phyloP scores from a whole-genome alignment of 2,113 vertebrate species.

The Anthoscopus minutus region DNA sequence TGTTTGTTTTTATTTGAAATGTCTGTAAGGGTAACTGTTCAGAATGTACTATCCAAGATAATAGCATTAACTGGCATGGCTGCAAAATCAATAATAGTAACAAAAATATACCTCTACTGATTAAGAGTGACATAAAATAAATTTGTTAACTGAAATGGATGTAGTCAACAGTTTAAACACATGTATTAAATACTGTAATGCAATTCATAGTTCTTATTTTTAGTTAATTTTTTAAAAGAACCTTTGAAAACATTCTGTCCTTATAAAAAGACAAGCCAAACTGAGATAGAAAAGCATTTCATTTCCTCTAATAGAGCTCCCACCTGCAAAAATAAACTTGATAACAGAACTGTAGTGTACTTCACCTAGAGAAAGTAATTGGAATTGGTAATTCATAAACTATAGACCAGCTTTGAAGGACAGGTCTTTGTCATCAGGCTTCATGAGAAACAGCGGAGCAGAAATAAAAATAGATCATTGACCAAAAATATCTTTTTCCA shows the following conservation, averaged over 20 bases:
- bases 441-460: conserved; percentile 66
- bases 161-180: conserved; percentile 37
- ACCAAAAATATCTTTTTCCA: conserved; percentile 73
- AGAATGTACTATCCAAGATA: conserved; percentile 58
- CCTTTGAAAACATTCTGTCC: conserved; percentile 11
- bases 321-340: background rate
- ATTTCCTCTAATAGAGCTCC: background rate
- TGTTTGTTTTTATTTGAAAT: conserved; percentile 75
- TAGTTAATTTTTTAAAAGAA: background rate
- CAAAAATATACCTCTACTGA: conserved; percentile 66
- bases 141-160: conserved; percentile 66
- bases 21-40: conserved; percentile 62
- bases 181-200: conserved; percentile 27
- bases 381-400: conserved; percentile 69
- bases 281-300: background rate
- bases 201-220: conserved; percentile 23
- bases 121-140: conserved; percentile 69
- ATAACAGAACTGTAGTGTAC: background rate
- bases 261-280: background rate
- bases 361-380: conserved; percentile 55
- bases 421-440: conserved; percentile 69
- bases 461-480: conserved; percentile 76
- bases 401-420: conserved; percentile 64
- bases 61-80: conserved; percentile 68
- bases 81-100: conserved; percentile 69